Evolutionary conservation across 2,888 invertebrate species (phyloP).

Genomic region (Papilio gigon): DNA sequence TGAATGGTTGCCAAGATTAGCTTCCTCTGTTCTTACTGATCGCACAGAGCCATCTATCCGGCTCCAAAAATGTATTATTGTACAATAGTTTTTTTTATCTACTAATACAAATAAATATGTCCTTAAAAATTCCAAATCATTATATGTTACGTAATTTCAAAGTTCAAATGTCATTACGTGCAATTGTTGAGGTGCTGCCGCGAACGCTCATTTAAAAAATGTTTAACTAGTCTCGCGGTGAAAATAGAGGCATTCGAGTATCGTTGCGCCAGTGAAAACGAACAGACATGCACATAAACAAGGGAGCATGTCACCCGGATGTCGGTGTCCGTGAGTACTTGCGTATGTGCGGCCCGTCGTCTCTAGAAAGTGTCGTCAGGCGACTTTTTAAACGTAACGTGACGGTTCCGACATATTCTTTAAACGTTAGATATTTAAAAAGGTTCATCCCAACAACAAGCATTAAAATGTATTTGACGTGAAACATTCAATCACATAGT

Average conservation of each 20-base stretch:
- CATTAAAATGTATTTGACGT: too few species aligned
- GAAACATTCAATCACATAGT: too few species aligned
- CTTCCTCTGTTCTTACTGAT: too few species aligned
- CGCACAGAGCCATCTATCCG: too few species aligned
- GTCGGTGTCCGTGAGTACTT: constrained; percentile 54
- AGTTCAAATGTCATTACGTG: not conserved
- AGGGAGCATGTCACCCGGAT: constrained; percentile 53
- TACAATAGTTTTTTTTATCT: too few species aligned
- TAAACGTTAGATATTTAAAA: too few species aligned
- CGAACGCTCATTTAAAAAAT: constrained; percentile 23
- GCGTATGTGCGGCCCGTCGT: constrained; percentile 60
- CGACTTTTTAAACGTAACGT: constrained; percentile 38
- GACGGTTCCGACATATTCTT: constrained; percentile 41
- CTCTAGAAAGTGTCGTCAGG: constrained; percentile 61
- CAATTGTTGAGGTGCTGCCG: not conserved
- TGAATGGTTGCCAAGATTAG: too few species aligned
- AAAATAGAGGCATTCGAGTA: constrained; percentile 44
- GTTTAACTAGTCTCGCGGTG: constrained; percentile 38
- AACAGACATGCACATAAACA: constrained; percentile 51
- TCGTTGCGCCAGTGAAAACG: constrained; percentile 49
- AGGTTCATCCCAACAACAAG: too few species aligned
- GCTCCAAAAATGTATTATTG: too few species aligned
- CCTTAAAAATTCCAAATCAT: not conserved
- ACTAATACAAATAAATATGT: not conserved
- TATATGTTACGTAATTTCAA: not conserved